phyloP scores from a whole-genome alignment of 2,113 vertebrate genomes.

The Salvelinus fontinalis region DNA sequence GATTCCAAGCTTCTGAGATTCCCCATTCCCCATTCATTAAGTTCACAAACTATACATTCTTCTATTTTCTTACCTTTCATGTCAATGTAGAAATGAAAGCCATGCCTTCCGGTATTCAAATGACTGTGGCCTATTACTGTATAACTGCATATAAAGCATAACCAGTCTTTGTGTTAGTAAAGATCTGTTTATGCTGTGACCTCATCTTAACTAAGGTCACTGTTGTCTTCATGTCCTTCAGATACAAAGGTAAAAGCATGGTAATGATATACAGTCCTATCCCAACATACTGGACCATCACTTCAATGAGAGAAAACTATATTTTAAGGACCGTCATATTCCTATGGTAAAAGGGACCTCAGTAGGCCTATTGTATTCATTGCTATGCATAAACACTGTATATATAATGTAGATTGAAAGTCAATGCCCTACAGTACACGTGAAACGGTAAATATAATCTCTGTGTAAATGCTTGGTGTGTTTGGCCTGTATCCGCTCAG shows the following conservation, averaged over 20 bases:
- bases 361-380: neutral
- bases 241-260: conserved; percentile 37
- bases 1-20: no score
- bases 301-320: no score
- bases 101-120: neutral
- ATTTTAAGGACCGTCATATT: no score
- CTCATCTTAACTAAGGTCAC: conserved; percentile 55
- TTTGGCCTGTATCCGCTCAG: conserved; percentile 20
- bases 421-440: neutral
- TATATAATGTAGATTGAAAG: neutral
- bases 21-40: no score
- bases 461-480: neutral
- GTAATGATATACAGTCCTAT: conserved; percentile 38
- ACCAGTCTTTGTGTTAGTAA: neutral
- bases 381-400: neutral
- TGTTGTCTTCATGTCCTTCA: conserved; percentile 27
- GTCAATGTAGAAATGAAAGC: neutral
- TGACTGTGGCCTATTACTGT: neutral
- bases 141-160: neutral
- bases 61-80: neutral
- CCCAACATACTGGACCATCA: neutral
- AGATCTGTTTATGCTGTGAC: conserved; percentile 59
- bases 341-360: no score
- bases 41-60: no score
- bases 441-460: neutral